Evolutionary conservation across 2,888 invertebrate species (phyloP).

Genomic region (Tholera decimalis): DNA sequence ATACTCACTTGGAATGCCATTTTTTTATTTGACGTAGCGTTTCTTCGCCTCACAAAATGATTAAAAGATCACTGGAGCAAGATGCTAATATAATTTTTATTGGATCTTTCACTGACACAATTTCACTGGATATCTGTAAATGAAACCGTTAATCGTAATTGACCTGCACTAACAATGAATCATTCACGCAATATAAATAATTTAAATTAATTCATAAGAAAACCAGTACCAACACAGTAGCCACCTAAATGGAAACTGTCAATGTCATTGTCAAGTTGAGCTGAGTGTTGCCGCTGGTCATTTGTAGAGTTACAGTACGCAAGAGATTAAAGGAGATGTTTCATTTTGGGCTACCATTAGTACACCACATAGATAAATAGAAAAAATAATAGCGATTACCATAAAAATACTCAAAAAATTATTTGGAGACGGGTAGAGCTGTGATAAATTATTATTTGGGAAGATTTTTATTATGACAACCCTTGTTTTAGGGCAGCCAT

Average conservation of each 20-base stretch:
- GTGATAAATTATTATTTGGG: no score
- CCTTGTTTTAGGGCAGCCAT: no score
- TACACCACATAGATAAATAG: no score
- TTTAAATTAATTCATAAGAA: conserved; percentile 9
- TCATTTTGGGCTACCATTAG: no score
- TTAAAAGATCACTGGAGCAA: conserved; percentile 15
- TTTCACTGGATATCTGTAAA: conserved; percentile 48
- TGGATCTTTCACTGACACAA: conserved; percentile 28
- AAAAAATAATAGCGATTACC: no score
- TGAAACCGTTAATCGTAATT: conserved; percentile 15
- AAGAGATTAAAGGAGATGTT: no score
- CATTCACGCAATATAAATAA: conserved; percentile 25
- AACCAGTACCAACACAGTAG: background rate
- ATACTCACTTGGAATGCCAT: conserved; percentile 76
- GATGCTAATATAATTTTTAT: conserved; percentile 19
- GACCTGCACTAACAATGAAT: background rate
- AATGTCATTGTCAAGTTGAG: conserved; percentile 5
- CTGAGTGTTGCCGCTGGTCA: no score
- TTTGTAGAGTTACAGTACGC: no score
- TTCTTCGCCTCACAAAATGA: conserved; percentile 32
- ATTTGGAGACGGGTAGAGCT: no score
- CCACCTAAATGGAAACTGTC: conserved; percentile 10
- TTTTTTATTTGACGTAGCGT: conserved; percentile 54
- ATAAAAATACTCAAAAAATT: no score
- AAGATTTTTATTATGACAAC: no score